Base-by-base conservation (phyloP, 2,888 invertebrate genomes). In the Leucophenga montana region DNA sequence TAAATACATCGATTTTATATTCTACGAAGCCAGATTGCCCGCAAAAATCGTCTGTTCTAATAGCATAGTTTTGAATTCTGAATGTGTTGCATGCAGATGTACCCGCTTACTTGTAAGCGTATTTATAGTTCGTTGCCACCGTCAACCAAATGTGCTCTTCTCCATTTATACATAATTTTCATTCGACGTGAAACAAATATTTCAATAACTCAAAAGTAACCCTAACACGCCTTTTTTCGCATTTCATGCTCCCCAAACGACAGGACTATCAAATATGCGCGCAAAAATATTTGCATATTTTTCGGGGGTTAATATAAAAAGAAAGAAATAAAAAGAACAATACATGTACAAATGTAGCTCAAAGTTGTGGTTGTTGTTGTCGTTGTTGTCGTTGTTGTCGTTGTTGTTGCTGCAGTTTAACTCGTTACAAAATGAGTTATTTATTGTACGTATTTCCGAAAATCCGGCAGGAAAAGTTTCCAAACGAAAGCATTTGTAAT, bases 361-460 rank as follows among this genome's bases (percentile, higher is more conserved):
- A 16, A 48, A n/a, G 48, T 16, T 48, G 48, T 16, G 14, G n/a
- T n/a, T n/a, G n/a, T n/a, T n/a, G n/a, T n/a, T n/a, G 46, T 46
- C 6, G 46, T 14, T 46, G 8, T 1, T 14, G 46, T 46, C 6
- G 3, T 16, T 50, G 16, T 50, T 14, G 50, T 50, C n/a, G 50
- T 50, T 50, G 33, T 31, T 27, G 46, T 64, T 64, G 20, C 13
- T 64, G 22, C 22, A 64, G 62, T 64, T 48, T 64, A 64, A 46
- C 61, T 61, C 62, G 62, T 39, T 22, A 65, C 82, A 77, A 81
- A 82, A 83, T 82, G 83, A 82, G 84, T 82, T 84, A 82, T 82
- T 84, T 82, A 82, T 82, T 81, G 82, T n/a, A n/a, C n/a, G n/a
- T 84, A 83, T 83, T 78, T 83, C 78, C 84, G 82, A 81, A 81